Base-by-base conservation (phyloP, 2,113 vertebrate species). In the Misgurnus anguillicaudatus region DNA sequence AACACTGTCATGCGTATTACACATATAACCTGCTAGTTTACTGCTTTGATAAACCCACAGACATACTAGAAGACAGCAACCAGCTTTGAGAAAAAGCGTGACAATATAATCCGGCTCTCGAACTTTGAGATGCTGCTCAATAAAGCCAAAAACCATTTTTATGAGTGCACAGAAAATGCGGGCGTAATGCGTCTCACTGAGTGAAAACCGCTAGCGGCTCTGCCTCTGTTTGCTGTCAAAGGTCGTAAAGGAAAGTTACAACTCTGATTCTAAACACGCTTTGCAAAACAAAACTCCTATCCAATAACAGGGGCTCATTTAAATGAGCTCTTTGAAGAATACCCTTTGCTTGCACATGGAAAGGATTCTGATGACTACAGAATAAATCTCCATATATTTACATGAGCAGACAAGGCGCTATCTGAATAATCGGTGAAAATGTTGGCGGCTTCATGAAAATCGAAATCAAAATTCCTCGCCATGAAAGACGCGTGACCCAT, bases 301-400 rank as follows among this genome's bases (percentile, higher is more conserved):
- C 80, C 21, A 65, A 80, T 87, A 89, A 84, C 85, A 60, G 47
- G 38, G 79, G 82, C 85, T 89, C 87, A 91, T 89, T 90, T 87
- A 87, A 91, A 91, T 89, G 86, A 89, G 87, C 82, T 86, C 89
- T 90, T 86, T 87, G 84, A 91, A 84, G 85, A 90, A 89, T 88
- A 87, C 87, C 83, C 80, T 67, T 79, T 80, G 75, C 84, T 83
- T 81, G 76, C 79, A 63, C 86, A 85, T 88, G 71, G 85, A 87
- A 83, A 87, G 82, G 77, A 89, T 87, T 89, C 86, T 89, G 91
- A 91, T 87, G 90, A 91, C 88, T 87, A 8, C 81, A 83, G 88
- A 89, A 89, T 85, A 92, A 85, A 91, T 89, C 83, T 87, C 86
- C 85, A 91, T 91, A 87, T 76, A 90, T 91, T 92, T 92, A 86